A percentile compares a stretch with the other conserved stretches of the same genome.
These are phyloP conservation scores for Eupsittula cactorum DNA, from an alignment of 2,113 vertebrate genomes.

Conservation along the genomic window DNA sequence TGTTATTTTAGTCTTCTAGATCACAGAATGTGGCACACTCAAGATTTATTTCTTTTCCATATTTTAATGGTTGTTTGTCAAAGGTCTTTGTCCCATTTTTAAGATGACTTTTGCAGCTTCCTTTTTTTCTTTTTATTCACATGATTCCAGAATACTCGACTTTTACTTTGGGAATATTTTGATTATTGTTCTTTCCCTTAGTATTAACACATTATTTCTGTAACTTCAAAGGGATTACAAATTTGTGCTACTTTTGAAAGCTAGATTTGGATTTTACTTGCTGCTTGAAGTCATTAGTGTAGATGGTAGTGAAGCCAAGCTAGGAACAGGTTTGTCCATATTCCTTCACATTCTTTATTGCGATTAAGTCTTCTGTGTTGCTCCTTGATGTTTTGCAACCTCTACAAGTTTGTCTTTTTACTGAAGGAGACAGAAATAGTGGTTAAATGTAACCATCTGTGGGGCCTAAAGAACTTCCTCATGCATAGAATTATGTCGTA, in stretches of 20 bases:
- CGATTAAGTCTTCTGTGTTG: neutral
- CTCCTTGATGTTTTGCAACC: neutral
- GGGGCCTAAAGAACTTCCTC: neutral
- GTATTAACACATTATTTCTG: neutral
- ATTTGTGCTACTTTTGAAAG: neutral
- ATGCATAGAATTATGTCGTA: neutral
- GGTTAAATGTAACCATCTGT: neutral
- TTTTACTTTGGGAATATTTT: constrained; percentile 34
- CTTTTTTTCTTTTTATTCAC: neutral
- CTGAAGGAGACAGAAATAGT: neutral
- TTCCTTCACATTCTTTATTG: neutral
- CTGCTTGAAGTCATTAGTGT: neutral
- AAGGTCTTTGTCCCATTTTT: constrained; percentile 25
- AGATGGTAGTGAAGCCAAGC: neutral
- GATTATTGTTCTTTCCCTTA: constrained; percentile 2
- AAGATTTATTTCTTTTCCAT: constrained; percentile 44
- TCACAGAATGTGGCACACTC: neutral
- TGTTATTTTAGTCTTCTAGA: constrained; percentile 33
- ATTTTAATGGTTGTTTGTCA: constrained; percentile 18
- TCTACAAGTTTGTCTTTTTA: neutral
- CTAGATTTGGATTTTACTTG: neutral
- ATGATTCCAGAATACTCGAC: neutral
- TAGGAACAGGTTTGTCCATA: neutral
- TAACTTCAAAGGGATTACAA: neutral
- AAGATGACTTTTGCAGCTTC: neutral